Percentiles rank a stretch among this genome's conserved stretches.
phyloP scores from a whole-genome alignment of 2,113 vertebrate genomes.

The Mixornis gularis region DNA sequence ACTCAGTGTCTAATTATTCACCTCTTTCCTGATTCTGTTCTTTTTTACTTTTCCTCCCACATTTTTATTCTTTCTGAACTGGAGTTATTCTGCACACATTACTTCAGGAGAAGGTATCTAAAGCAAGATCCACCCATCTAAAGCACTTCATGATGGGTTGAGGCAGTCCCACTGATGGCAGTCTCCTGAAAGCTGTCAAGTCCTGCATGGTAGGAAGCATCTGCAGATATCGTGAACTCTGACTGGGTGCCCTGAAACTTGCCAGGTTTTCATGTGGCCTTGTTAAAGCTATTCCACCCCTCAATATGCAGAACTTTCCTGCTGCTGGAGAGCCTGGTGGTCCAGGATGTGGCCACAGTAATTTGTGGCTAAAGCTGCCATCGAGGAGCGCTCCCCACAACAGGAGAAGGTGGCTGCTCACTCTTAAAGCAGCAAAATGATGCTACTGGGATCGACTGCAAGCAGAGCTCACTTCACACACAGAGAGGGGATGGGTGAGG shows the following conservation, averaged over 20 bases:
- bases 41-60: not conserved
- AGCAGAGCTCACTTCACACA: not conserved
- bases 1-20: not conserved
- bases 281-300: not conserved
- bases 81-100: not conserved
- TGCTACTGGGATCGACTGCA: accelerated
- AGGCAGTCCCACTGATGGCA: not conserved
- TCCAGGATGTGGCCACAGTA: not conserved
- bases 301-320: not conserved
- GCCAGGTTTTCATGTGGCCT: not conserved
- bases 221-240: not conserved
- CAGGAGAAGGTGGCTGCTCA: not conserved
- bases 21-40: not conserved
- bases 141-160: not conserved
- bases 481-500: not conserved
- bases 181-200: not conserved
- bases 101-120: not conserved
- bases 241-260: not conserved
- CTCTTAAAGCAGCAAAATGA: not conserved
- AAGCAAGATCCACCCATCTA: not conserved
- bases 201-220: not conserved
- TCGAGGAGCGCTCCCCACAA: not conserved
- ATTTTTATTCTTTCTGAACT: not conserved
- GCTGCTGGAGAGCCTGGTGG: not conserved
- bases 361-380: not conserved